These are phyloP conservation scores for Scylla paramamosain DNA, from an alignment of 1,140 invertebrate genomes.

Conservation along the genomic window DNA sequence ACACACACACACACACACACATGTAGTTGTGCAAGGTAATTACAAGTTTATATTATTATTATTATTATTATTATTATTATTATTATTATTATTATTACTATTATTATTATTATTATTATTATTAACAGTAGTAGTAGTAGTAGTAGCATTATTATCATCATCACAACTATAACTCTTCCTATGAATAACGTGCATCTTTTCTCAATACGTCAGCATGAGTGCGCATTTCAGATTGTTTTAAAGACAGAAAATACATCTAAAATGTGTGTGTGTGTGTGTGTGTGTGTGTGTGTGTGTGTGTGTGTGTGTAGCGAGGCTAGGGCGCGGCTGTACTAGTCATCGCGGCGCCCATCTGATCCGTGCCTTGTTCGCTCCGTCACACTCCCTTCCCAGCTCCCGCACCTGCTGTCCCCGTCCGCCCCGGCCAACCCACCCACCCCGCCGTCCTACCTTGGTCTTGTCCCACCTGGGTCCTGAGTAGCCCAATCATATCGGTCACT, in stretches of 20 bases:
- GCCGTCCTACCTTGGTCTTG: too few relatives aligned
- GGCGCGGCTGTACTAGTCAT: background rate
- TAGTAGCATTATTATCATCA: too few relatives aligned
- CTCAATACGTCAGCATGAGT: too few relatives aligned
- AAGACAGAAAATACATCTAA: too few relatives aligned
- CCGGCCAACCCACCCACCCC: too few relatives aligned
- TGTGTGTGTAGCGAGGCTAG: background rate
- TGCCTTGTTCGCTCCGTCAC: background rate
- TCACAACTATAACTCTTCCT: too few relatives aligned
- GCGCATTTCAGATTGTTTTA: too few relatives aligned
- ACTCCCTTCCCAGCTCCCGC: background rate
- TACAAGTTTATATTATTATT: background rate
- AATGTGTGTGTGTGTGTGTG: background rate
- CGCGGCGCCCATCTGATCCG: background rate
- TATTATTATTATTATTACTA: background rate
- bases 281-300: slow-evolving; percentile 20
- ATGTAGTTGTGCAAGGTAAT: background rate
- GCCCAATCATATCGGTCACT: too few relatives aligned
- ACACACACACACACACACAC: too few relatives aligned
- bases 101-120: slow-evolving; percentile 7
- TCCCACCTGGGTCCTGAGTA: too few relatives aligned
- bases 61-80: background rate
- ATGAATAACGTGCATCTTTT: too few relatives aligned
- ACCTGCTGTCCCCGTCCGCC: background rate
- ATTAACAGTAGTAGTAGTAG: too few relatives aligned